phyloP scores from a whole-genome alignment of 2,888 invertebrate genomes.

The Cylloceria caligata region DNA sequence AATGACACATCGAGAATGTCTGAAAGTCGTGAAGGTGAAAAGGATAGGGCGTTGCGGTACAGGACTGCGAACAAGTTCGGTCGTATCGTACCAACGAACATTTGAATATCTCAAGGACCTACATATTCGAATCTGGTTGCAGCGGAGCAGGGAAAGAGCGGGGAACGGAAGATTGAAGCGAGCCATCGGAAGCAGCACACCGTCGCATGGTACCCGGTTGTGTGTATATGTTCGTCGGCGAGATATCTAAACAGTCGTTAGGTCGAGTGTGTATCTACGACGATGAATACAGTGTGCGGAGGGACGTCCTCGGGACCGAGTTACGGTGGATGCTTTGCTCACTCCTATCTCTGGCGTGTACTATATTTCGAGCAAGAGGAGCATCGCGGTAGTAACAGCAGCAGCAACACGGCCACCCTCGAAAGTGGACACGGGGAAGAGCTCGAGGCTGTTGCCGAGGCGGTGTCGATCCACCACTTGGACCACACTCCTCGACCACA shows the following conservation, averaged over 20 bases:
- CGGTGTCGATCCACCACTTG: constrained; percentile 35
- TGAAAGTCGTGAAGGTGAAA: constrained; percentile 28
- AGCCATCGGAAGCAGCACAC: constrained; percentile 57
- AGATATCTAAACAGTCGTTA: constrained; percentile 71
- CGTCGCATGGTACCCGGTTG: constrained; percentile 37
- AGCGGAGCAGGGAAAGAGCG: constrained; percentile 8
- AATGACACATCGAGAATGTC: not conserved
- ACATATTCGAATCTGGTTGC: constrained; percentile 58
- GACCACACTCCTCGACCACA: constrained; percentile 44
- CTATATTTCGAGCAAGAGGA: constrained; percentile 5
- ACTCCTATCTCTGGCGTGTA: constrained; percentile 36
- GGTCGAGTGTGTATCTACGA: constrained; percentile 63
- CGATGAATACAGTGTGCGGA: constrained; percentile 64
- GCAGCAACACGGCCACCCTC: constrained; percentile 41
- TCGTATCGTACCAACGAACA: constrained; percentile 41
- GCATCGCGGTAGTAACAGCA: constrained; percentile 29
- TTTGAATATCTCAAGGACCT: constrained; percentile 62
- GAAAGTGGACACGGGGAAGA: constrained; percentile 42
- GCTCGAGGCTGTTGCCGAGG: constrained; percentile 34
- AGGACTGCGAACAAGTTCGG: constrained; percentile 29
- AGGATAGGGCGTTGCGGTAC: not conserved
- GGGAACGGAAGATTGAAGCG: constrained; percentile 64
- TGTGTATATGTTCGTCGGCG: constrained; percentile 30
- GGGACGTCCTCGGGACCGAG: constrained; percentile 63
- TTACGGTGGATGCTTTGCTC: constrained; percentile 66